Percentiles rank a stretch among this genome's conserved stretches.
phyloP scores from a whole-genome alignment of 2,113 vertebrate genomes.

The rat (Rattus norvegicus) region GRCr8 NC_086019.1:155043001-155043500 shows the following conservation, averaged over 20 bases:
- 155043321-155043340: conserved; percentile 82
- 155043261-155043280: conserved; percentile 77
- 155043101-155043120: neutral
- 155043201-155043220: conserved; percentile 52
- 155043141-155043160: conserved; percentile 66
- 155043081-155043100: neutral
- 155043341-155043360: conserved; percentile 80
- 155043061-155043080: neutral
- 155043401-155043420: conserved; percentile 3
- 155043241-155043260: conserved; percentile 80
- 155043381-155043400: conserved; percentile 57
- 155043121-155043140: conserved; percentile 82
- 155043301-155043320: conserved; percentile 84
- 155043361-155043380: conserved; percentile 85
- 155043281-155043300: conserved; percentile 84
- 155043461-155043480: neutral
- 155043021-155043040: neutral
- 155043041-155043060: neutral
- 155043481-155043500: neutral
- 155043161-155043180: conserved; percentile 64
- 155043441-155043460: neutral
- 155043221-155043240: conserved; percentile 80
- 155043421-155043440: neutral
- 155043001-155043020: neutral
- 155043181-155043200: conserved; percentile 79